Conservation (phyloP, 2,113 vertebrate genomes). For the Podarcis muralis region DNA sequence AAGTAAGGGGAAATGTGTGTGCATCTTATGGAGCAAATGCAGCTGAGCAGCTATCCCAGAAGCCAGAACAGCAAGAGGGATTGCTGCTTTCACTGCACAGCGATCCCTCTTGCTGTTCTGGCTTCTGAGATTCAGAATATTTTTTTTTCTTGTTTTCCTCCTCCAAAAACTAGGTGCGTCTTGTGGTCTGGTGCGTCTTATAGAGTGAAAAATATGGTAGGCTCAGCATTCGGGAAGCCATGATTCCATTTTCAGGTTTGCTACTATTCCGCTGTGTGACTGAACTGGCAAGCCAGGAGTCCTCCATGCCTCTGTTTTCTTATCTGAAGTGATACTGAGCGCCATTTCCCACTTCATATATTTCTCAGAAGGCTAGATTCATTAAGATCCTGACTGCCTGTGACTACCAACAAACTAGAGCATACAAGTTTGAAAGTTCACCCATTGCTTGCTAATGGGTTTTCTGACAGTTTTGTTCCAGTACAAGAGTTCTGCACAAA, state of each 20-base stretch:
- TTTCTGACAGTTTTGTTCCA: conserved; percentile 43
- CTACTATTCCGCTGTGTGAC: not conserved
- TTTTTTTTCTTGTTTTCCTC: too few relatives aligned
- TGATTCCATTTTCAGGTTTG: not conserved
- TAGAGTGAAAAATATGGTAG: too few relatives aligned
- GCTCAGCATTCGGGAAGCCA: not conserved
- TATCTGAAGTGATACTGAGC: not conserved
- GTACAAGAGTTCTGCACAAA: conserved; percentile 45
- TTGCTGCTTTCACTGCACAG: too few relatives aligned
- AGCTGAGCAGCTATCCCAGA: too few relatives aligned
- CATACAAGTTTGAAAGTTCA: conserved; percentile 37
- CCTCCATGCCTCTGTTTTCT: not conserved
- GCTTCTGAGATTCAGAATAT: too few relatives aligned
- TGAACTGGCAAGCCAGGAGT: conserved; percentile 20
- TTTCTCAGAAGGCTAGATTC: not conserved
- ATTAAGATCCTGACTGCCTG: not conserved
- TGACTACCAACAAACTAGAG: not conserved
- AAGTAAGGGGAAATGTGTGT: too few relatives aligned
- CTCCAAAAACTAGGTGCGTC: too few relatives aligned
- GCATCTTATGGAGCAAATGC: too few relatives aligned
- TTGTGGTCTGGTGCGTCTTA: too few relatives aligned
- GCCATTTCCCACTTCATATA: conserved; percentile 23
- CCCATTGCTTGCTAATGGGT: conserved; percentile 40
- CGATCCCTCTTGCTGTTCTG: too few relatives aligned
- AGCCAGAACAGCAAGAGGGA: too few relatives aligned